A percentile compares a stretch with the other conserved stretches of the same genome.
These are phyloP conservation scores for Pelvicachromis taeniatus DNA, from an alignment of 2,113 vertebrate species.

Conservation along the genomic window DNA sequence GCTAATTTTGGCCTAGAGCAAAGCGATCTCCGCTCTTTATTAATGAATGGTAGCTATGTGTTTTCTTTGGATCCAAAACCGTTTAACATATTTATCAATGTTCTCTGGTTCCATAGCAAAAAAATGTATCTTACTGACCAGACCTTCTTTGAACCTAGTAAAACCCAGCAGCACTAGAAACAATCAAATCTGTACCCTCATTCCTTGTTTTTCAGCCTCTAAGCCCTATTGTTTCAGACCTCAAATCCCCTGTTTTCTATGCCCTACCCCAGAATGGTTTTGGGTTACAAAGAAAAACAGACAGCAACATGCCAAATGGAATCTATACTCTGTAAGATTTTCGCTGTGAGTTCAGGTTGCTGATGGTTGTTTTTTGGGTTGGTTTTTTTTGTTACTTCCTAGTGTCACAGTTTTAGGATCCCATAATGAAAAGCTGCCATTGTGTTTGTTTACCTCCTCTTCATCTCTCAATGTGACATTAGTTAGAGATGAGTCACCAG, in stretches of 20 bases:
- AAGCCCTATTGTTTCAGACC: conserved; percentile 10
- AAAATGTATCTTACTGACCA: conserved; percentile 32
- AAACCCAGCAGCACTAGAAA: neutral
- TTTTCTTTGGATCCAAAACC: conserved; percentile 13
- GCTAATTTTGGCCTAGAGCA: conserved; percentile 25
- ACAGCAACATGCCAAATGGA: conserved; percentile 5
- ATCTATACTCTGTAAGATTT: conserved; percentile 16
- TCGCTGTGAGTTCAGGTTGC: neutral
- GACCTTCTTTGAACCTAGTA: neutral
- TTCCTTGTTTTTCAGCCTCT: conserved; percentile 20
- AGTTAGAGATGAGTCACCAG: conserved; percentile 47
- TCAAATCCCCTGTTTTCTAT: neutral
- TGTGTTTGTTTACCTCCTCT: conserved; percentile 59
- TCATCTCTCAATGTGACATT: conserved; percentile 57
- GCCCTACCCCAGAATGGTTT: conserved; percentile 11
- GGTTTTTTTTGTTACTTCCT: conserved; percentile 6
- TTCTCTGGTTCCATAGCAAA: conserved; percentile 52
- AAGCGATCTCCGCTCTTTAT: neutral
- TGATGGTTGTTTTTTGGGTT: neutral
- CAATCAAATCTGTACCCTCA: conserved; percentile 9
- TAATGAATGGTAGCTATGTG: conserved; percentile 3
- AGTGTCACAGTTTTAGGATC: conserved; percentile 45
- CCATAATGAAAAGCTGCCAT: conserved; percentile 39
- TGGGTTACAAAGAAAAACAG: conserved; percentile 28
- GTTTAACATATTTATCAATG: conserved; percentile 7